Conservation (phyloP, 1,140 invertebrate species). For the Atta texana region DNA sequence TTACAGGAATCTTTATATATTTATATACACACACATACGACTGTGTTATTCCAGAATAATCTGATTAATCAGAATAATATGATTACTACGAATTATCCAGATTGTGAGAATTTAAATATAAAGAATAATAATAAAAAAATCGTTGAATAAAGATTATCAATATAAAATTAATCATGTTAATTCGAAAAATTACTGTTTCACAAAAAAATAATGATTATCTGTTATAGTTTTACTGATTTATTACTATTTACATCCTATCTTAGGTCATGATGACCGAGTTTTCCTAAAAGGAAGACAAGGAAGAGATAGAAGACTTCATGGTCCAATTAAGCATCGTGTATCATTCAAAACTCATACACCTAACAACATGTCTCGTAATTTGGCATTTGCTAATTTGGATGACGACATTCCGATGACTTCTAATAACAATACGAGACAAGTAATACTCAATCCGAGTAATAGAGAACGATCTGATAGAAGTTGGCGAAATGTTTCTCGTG, state of each 20-base stretch:
- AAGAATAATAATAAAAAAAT: neutral
- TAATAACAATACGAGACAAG: slow-evolving; percentile 74
- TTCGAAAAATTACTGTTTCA: neutral
- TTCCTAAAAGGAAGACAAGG: slow-evolving; percentile 6
- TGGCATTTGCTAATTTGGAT: slow-evolving; percentile 63
- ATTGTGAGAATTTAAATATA: neutral
- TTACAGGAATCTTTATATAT: neutral
- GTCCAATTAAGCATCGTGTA: slow-evolving; percentile 72
- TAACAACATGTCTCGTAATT: slow-evolving; percentile 17
- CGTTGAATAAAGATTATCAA: neutral
- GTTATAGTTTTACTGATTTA: slow-evolving; percentile 23
- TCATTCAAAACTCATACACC: slow-evolving; percentile 76
- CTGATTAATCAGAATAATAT: neutral
- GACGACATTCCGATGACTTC: slow-evolving; percentile 79
- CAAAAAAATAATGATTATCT: neutral
- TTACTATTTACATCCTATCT: neutral
- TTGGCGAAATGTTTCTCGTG: slow-evolving; percentile 52
- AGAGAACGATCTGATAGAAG: slow-evolving; percentile 37
- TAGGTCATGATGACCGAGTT: slow-evolving; percentile 79
- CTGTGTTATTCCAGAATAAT: neutral
- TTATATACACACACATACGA: no score
- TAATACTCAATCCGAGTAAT: slow-evolving; percentile 58
- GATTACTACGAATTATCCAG: neutral
- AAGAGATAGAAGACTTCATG: slow-evolving; percentile 35
- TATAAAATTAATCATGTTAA: neutral